Evolutionary conservation across 2,113 vertebrate genomes (phyloP), one percentile per base, ranked within the genome.

Genomic region (Muntiacus muntjak): DNA sequence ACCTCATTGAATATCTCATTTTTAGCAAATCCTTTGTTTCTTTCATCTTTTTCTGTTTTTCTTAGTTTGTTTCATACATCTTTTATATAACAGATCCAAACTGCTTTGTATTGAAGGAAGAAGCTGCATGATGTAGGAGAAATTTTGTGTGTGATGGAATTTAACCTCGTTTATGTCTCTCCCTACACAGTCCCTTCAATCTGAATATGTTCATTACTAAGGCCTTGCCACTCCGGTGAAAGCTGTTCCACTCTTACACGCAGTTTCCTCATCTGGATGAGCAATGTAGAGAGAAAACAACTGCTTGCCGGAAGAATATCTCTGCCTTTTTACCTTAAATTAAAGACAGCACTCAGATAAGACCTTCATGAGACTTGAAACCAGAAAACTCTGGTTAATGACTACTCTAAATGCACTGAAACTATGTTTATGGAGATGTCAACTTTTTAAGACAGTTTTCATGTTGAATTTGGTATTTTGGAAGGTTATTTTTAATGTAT

Each of bases 181-280:
- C 98, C 97, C 96, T 58, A 94, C 96, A 47, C 99, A 99, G 99
- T 99, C 99, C 99, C 99, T 99, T 99, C 99, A 99, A 98, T 99
- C 99, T 98, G 99, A 99, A 91, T 99, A 98, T 99, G 98, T 99
- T 99, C 99, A 99, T 98, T 99, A 99, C 99, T 99, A 99, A 99
- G 99, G 98, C 98, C 45, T 98, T 98, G 97, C 97, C 98, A 50
- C 97, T 97, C 97, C 98, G 89, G 96, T 98, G 98, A 99, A 98
- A 88, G 87, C 97, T 83, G 93, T 17, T 97, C 98, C 91, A 26
- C 82, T 97, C 95, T 98, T 97, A 97, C 83, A 95, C 62, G 76
- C 4, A 36, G 71, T 85, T 96, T 90, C 97, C 96, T 98, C 96
- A 16, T 58, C 96, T 58, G 97, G 96, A 97, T 6, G 45, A 96